Evolutionary conservation across 37 sponge, comb jelly and placozoan species (phyloP), one percentile per base, ranked within the genome.

Genomic region (Agelas oroides): DNA sequence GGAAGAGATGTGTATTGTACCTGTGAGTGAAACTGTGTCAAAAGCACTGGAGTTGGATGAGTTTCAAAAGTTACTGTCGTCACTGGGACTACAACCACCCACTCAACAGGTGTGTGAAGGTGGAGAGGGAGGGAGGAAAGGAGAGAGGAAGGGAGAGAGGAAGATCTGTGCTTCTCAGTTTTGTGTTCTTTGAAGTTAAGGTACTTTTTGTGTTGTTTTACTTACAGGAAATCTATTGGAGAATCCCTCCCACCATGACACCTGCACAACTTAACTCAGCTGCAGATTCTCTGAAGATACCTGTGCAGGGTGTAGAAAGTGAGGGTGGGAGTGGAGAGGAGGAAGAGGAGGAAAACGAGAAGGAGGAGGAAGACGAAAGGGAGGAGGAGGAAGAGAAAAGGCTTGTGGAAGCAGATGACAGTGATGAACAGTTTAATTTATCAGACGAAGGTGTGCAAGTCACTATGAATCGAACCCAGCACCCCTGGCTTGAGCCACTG

Each of bases 1-100:
- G 88, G 93, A 84, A 59, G 88, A 88, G 32, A 76, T 88, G 89
- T 88, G 89, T 53, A 72, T 93, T 55, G 94, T 94, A 0, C 77
- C 88, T 32, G 64, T 90, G 6, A 83, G 74, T 59, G 83, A 89
- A 52, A 66, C 70, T 20, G 39, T 86, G 18, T 71, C 87, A 21
- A 75, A 24, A 66, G 80, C 79, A 1, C 56, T 94, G 56, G 24
- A 73, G 41, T 75, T 30, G 3, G 20, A 41, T 0, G 76, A 62
- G 18, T 87, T 86, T 60, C 79, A 94, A 30, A 36, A 78, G 14
- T 72, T 94, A 39, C 73, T 94, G 56, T 0, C 27, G 16, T 61
- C 71, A 14, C 81, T 94, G 32, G 77, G 81, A 3, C 72, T 94
- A 27, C 82, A 86, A 19, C 94, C 87, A 27, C 94, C 94, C 0